Conservation (phyloP, 2,113 vertebrate species). For the Gulo gulo region DNA sequence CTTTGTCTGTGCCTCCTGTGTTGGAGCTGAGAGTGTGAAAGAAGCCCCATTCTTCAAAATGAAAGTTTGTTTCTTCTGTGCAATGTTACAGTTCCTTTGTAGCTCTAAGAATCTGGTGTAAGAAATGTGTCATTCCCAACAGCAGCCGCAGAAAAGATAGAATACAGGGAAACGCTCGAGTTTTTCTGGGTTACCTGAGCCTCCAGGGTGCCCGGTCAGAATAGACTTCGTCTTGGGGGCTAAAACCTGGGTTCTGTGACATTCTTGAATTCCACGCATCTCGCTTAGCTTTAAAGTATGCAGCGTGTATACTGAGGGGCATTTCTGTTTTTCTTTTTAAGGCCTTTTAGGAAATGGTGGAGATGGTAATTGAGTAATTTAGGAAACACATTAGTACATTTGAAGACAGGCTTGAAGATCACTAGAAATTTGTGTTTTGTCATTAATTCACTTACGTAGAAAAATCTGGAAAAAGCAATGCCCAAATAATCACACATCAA, state of each 20-base stretch:
- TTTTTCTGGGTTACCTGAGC: conserved; percentile 39
- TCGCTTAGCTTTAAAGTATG: neutral
- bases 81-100: neutral
- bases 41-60: conserved; percentile 8
- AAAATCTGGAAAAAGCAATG: neutral
- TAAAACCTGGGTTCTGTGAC: neutral
- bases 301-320: neutral
- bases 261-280: neutral
- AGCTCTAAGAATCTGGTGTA: neutral
- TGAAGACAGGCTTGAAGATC: neutral
- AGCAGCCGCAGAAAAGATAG: conserved; percentile 3
- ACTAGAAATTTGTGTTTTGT: neutral
- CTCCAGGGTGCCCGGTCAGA: neutral
- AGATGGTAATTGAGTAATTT: conserved; percentile 1
- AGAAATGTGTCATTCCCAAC: conserved; percentile 24
- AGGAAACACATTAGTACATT: neutral
- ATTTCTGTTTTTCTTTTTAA: neutral
- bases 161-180: neutral
- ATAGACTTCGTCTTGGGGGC: neutral
- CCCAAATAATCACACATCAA: neutral
- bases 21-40: conserved; percentile 25
- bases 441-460: neutral
- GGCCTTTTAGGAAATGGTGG: neutral
- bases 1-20: neutral
- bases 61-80: conserved; percentile 50